Evolutionary conservation across 2,113 vertebrate species (phyloP), one percentile per base, ranked within the genome.

Genomic region (Puma concolor): DNA sequence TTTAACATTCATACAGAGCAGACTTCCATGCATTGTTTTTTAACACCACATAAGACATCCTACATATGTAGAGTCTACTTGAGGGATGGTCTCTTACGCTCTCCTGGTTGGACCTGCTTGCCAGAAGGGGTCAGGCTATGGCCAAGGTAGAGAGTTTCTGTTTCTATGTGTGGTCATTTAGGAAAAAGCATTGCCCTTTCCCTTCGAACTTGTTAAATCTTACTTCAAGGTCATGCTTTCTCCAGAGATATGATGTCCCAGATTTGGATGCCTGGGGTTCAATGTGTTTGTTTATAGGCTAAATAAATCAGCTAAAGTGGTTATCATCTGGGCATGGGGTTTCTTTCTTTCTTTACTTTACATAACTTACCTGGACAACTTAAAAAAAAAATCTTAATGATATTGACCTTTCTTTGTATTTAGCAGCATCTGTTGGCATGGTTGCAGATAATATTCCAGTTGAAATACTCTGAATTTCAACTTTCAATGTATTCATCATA

Each of bases 401-500:
- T 17, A 25, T 29, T 79, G 29, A 87, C 80, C 3, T 64, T 90
- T 60, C 5, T 80, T 90, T 69, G 44, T 72, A 33, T 41, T 87
- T 83, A 38, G 12, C 38, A 77, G 50, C 66, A 88, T 84, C 66
- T 66, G 9, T 71, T 79, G 50, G 41, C 11, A 91, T 19, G 12
- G 0, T 31, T 91, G 57, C 14, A 52, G 44, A 50, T 71, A 88
- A 88, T 41, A 67, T 64, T 88, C 13, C 27, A 66, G 25, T 60
- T 87, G 36, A 94, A 96, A 91, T 57, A 50, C 36, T 81, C 71
- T 85, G 33, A 91, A 85, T 88, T 83, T 71, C n/a, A 92, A 87
- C 80, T 94, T 85, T 82, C 88, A 96, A 97, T 79, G 7, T 38
- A 88, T 91, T 81, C 31, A 21, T 71, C 29, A 36, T 33, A 14